Evolutionary conservation across 2,888 invertebrate species (phyloP).

Genomic region (Alloplasta piceator): DNA sequence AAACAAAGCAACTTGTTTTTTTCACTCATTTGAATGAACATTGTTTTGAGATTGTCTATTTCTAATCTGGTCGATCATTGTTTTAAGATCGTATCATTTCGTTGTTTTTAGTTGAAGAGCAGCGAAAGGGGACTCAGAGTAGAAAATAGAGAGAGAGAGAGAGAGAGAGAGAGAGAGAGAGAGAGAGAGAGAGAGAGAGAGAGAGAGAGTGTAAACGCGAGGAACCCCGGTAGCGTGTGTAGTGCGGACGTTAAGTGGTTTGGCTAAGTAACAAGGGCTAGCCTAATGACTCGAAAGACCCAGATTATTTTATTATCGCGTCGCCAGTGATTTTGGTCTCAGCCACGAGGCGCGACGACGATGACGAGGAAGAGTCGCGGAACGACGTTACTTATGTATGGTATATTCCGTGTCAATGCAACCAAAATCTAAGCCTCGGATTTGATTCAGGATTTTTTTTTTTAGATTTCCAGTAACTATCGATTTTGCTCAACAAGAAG

Average conservation of each 20-base stretch:
- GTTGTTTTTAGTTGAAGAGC: too few relatives aligned
- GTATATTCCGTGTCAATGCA: too few relatives aligned
- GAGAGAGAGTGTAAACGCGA: constrained; percentile 1
- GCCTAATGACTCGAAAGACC: constrained; percentile 83
- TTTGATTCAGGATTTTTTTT: too few relatives aligned
- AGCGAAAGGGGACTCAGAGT: constrained; percentile 53
- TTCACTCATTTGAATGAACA: too few relatives aligned
- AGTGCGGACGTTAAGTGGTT: constrained; percentile 76
- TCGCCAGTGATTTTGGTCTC: constrained; percentile 80
- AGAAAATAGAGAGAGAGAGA: constrained; percentile 42
- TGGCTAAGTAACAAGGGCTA: constrained; percentile 81
- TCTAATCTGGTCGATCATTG: too few relatives aligned
- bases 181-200: constrained; percentile 42
- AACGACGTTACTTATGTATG: too few relatives aligned
- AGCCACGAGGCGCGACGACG: constrained; percentile 69
- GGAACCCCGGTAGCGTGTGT: constrained; percentile 47
- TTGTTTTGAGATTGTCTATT: too few relatives aligned
- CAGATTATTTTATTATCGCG: constrained; percentile 83
- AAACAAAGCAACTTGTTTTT: too few relatives aligned
- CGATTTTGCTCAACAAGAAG: too few relatives aligned
- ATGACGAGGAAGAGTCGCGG: constrained; percentile 37
- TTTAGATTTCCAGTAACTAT: too few relatives aligned
- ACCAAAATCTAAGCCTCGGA: too few relatives aligned
- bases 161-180: constrained; percentile 14
- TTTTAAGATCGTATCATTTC: too few relatives aligned